These are phyloP conservation scores for Montipora capricornis DNA, from an alignment of 64 coral and sea anemone genomes.

Conservation along the genomic window DNA sequence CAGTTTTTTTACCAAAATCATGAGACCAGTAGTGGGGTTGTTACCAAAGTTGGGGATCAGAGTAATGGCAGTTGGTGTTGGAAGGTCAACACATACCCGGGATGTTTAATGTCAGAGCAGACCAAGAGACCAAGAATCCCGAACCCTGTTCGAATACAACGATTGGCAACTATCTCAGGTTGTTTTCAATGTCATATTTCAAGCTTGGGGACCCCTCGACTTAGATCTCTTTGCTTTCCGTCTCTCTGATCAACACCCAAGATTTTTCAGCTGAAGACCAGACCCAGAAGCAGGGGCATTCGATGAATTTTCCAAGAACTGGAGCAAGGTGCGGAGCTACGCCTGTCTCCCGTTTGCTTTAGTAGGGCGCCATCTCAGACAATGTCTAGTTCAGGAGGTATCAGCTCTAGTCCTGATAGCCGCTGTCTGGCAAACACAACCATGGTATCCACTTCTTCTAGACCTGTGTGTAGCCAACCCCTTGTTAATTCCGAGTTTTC, in stretches of 20 bases:
- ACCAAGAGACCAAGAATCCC: no score
- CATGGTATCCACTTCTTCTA: neutral
- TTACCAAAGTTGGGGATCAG: neutral
- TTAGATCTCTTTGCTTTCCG: neutral
- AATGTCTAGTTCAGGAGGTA: neutral
- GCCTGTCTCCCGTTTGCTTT: neutral
- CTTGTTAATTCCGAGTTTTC: neutral
- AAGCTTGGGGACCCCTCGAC: neutral
- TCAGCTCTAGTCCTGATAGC: neutral
- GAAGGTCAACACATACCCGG: no score
- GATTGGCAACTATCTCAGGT: no score
- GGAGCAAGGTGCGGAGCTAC: neutral
- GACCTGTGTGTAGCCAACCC: neutral
- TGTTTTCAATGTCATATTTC: no score
- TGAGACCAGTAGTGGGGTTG: neutral
- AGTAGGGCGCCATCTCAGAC: neutral
- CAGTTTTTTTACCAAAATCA: neutral
- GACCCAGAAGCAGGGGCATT: conserved; percentile 21
- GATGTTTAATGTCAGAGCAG: no score
- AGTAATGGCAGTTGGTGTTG: neutral
- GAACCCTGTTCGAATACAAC: no score
- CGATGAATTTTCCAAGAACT: neutral
- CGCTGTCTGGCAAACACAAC: neutral
- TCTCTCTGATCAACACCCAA: neutral
- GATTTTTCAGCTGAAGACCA: neutral